Conservation (phyloP, 2,797 vertebrate genomes). For the Sebastes wilsoni region DNA sequence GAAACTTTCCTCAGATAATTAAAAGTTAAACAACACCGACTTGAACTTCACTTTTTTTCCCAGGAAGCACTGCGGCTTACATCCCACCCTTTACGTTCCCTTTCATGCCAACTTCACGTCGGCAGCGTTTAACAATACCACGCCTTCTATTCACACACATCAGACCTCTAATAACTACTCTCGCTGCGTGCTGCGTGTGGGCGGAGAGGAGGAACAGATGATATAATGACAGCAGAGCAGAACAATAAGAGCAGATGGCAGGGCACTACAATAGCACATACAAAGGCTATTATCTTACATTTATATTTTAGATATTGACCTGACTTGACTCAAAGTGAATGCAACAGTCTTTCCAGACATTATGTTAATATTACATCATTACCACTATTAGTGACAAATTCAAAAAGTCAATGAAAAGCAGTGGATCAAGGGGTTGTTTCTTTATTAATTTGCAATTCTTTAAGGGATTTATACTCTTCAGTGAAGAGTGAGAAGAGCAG, state of each 20-base stretch:
- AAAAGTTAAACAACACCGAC: background rate
- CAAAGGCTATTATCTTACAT: slow-evolving; percentile 49
- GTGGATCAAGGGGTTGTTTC: background rate
- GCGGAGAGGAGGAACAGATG: slow-evolving; percentile 40
- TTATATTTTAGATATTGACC: slow-evolving; percentile 17
- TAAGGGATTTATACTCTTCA: background rate
- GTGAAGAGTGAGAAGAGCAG: background rate
- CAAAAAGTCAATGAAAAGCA: background rate
- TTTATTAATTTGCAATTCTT: background rate
- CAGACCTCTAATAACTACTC: slow-evolving; percentile 50
- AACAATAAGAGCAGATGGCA: slow-evolving; percentile 56
- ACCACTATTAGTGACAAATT: background rate
- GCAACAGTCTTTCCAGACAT: slow-evolving; percentile 10
- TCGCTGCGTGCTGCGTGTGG: slow-evolving; percentile 23
- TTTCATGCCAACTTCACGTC: slow-evolving; percentile 15
- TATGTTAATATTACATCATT: background rate
- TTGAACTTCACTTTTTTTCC: background rate
- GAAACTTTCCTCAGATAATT: background rate
- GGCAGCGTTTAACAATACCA: background rate
- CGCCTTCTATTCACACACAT: slow-evolving; percentile 45
- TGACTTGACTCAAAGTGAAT: background rate
- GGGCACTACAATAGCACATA: slow-evolving; percentile 15
- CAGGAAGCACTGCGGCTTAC: background rate
- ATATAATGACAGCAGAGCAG: slow-evolving; percentile 27
- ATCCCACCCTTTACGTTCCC: background rate